Base-by-base conservation (phyloP, 2,797 vertebrate species). In the Morelia viridis region DNA sequence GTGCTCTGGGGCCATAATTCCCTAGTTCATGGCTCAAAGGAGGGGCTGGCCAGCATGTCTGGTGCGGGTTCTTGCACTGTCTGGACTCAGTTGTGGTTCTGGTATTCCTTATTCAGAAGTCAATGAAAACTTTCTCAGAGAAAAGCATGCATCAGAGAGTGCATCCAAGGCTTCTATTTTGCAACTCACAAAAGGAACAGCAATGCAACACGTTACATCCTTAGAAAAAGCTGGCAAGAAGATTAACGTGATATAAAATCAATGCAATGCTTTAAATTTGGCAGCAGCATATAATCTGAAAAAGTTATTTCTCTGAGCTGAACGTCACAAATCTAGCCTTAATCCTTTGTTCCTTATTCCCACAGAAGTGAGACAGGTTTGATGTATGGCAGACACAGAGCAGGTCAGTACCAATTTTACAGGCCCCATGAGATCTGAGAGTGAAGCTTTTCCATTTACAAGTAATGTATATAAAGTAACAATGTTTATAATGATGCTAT, bases 211-310 rank as follows among this genome's bases (percentile, higher is more conserved):
- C 76, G 35, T 87, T 62, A n/a, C 6, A 31, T 28, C 71, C 71
- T 41, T 94, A 91, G 58, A 95, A 62, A 92, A 93, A 12, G 1
- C n/a, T 57, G 17, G 35, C 7, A 0, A 0, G 6, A 35, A 92
- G 83, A n/a, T 93, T 35, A 35, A 35, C 10, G 19, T 41, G 57
- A 41, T n/a, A 35, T 61, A 58, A 19, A 19, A 58, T 41, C 9
- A 11, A 60, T 41, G 3, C n/a, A 60, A 7, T 41, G 7, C 50
- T 93, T 62, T 62, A 50, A 88, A 85, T 90, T 35, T 35, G 0
- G 83, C 61, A 0, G 46, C 2, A 91, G 24, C 46, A 91, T 71
- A 13, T 61, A 93, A 22, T 46, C 0, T 58, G 6, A 64, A 61
- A 80, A 6, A 8, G 83, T 31, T 80, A 46, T 92, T 62, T 71